Evolutionary conservation across 1,140 invertebrate species (phyloP).

Genomic region (Cardiocondyla obscurior): DNA sequence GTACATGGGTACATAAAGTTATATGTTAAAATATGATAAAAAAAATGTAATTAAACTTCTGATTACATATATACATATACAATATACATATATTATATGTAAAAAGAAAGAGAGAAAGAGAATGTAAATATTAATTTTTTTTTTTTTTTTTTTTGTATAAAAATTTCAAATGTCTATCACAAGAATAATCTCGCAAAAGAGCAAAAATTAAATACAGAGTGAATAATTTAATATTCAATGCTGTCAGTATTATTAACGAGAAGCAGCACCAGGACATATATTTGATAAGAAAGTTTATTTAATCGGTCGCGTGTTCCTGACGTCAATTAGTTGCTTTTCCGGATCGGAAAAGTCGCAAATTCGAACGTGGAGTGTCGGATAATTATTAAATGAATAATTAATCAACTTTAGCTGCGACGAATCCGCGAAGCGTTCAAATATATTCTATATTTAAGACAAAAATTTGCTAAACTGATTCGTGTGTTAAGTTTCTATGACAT

Average conservation of each 20-base stretch:
- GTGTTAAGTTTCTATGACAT: slow-evolving; percentile 41
- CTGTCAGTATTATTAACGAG: slow-evolving; percentile 43
- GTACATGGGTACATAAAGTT: too few species aligned
- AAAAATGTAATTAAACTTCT: too few species aligned
- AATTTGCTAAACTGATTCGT: slow-evolving; percentile 47
- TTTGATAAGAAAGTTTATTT: slow-evolving; percentile 54
- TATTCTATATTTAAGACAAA: slow-evolving; percentile 54
- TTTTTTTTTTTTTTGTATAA: background rate
- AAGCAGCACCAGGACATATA: slow-evolving; percentile 21
- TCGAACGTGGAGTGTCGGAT: slow-evolving; percentile 43
- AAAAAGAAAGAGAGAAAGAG: too few species aligned
- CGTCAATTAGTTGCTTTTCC: slow-evolving; percentile 53
- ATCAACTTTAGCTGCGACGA: slow-evolving; percentile 35
- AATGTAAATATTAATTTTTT: too few species aligned
- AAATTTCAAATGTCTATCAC: background rate
- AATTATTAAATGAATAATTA: slow-evolving; percentile 49
- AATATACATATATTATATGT: too few species aligned
- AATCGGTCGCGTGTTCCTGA: slow-evolving; percentile 35
- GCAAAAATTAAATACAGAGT: background rate
- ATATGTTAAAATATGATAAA: too few species aligned
- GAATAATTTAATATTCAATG: slow-evolving; percentile 28
- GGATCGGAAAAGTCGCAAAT: slow-evolving; percentile 48
- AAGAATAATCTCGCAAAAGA: background rate
- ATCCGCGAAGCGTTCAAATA: slow-evolving; percentile 7
- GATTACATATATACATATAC: too few species aligned